These are phyloP conservation scores for Lasioglossum malachurum DNA, from an alignment of 2,888 invertebrate species.

Conservation along the genomic window DNA sequence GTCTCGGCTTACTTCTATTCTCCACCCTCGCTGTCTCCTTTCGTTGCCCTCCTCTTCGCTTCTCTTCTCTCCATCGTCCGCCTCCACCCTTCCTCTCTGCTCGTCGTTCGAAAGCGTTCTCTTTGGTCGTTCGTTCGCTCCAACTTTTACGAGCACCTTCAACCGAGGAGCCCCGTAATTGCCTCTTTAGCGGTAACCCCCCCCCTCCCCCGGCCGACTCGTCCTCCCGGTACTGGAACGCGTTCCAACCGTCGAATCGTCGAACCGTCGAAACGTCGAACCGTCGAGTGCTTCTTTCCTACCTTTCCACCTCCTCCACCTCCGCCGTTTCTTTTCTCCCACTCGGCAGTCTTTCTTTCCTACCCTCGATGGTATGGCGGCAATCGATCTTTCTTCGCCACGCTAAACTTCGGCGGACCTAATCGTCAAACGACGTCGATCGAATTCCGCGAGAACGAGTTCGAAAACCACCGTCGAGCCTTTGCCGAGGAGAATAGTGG, in stretches of 20 bases:
- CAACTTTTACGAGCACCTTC: constrained; percentile 82
- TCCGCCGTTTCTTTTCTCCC: not conserved
- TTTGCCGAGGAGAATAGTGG: too few relatives aligned
- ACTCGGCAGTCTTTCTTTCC: not conserved
- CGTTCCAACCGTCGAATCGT: constrained; percentile 39
- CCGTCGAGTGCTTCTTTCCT: constrained; percentile 49
- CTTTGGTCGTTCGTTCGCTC: constrained; percentile 70
- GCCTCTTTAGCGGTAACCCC: constrained; percentile 82
- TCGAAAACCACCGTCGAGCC: not conserved
- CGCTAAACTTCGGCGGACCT: not conserved
- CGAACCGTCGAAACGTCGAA: constrained; percentile 33
- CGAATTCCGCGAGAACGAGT: not conserved
- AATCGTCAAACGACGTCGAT: not conserved
- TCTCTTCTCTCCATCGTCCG: not conserved
- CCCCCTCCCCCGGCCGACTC: constrained; percentile 53
- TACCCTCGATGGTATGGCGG: constrained; percentile 4
- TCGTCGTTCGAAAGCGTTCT: constrained; percentile 51
- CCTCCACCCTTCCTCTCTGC: constrained; percentile 15
- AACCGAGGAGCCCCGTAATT: constrained; percentile 80
- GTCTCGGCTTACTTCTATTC: constrained; percentile 51
- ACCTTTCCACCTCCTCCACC: constrained; percentile 26
- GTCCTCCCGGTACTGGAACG: constrained; percentile 51
- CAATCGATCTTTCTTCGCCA: constrained; percentile 20
- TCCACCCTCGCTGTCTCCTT: constrained; percentile 23
- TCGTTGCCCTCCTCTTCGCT: not conserved